Evolutionary conservation across 2,888 invertebrate genomes (phyloP).

Genomic region (Hoplodrina blanda): DNA sequence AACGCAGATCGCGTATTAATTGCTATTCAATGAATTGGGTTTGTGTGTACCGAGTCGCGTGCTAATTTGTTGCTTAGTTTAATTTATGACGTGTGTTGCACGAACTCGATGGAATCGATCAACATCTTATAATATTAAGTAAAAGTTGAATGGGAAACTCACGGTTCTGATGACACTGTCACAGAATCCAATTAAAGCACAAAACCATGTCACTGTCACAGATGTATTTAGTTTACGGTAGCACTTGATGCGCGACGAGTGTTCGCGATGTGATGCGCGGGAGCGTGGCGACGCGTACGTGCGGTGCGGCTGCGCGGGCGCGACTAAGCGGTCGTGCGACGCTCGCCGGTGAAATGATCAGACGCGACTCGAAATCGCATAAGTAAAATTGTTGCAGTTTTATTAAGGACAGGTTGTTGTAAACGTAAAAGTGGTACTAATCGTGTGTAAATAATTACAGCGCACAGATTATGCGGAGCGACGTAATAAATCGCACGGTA

Average conservation of each 20-base stretch:
- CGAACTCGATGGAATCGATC: conserved; percentile 57
- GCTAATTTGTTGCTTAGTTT: conserved; percentile 66
- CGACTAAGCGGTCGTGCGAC: conserved; percentile 64
- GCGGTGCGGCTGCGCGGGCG: conserved; percentile 62
- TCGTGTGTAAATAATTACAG: conserved; percentile 64
- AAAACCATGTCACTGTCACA: conserved; percentile 89
- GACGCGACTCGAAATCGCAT: conserved; percentile 73
- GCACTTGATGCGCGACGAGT: conserved; percentile 73
- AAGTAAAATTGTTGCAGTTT: conserved; percentile 74
- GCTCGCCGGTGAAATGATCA: conserved; percentile 75
- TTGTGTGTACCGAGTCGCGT: conserved; percentile 78
- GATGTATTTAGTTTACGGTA: conserved; percentile 73
- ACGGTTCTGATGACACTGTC: conserved; percentile 82
- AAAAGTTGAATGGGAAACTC: conserved; percentile 72
- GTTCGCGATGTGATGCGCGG: conserved; percentile 67
- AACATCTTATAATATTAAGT: conserved; percentile 53
- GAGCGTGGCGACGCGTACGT: conserved; percentile 67
- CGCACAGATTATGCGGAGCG: conserved; percentile 54
- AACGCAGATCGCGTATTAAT: conserved; percentile 78
- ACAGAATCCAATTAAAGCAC: conserved; percentile 87
- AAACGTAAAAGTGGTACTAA: conserved; percentile 73
- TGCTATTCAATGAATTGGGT: conserved; percentile 81
- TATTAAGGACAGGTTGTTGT: conserved; percentile 67
- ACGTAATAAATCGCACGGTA: conserved; percentile 63
- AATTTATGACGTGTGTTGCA: conserved; percentile 64